These are phyloP conservation scores for Asbolus verrucosus DNA, from an alignment of 1,140 invertebrate genomes.

Conservation along the genomic window DNA sequence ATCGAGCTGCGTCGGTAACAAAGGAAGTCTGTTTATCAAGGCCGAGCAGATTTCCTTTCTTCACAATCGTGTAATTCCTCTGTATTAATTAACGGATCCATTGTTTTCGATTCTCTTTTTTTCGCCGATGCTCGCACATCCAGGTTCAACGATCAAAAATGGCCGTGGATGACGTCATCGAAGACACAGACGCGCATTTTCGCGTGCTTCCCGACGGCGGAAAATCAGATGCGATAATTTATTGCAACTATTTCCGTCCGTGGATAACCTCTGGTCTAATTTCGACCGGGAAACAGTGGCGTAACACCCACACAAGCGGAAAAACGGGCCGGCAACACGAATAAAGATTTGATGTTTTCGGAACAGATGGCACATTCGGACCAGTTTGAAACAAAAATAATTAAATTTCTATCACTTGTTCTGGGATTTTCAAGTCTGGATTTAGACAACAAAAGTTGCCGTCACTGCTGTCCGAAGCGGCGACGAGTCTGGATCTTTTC, in stretches of 20 bases:
- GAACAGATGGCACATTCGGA: no score
- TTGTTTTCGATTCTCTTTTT: slow-evolving; percentile 12
- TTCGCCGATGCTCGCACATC: neutral
- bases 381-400: slow-evolving; percentile 5
- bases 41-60: slow-evolving; percentile 35
- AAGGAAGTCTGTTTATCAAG: slow-evolving; percentile 29
- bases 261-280: slow-evolving; percentile 5
- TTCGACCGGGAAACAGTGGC: slow-evolving; percentile 1
- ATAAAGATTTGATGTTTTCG: no score
- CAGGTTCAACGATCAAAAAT: slow-evolving; percentile 13
- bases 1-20: slow-evolving; percentile 1
- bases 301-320: no score
- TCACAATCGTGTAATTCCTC: slow-evolving; percentile 17
- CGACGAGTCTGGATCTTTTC: no score
- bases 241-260: slow-evolving; percentile 10
- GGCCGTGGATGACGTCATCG: neutral
- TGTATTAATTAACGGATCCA: slow-evolving; percentile 8
- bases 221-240: neutral
- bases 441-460: no score
- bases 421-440: no score
- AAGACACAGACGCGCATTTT: no score
- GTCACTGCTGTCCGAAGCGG: no score
- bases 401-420: no score
- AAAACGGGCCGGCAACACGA: no score
- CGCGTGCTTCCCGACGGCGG: no score